These are phyloP conservation scores for Coregonus clupeaformis DNA, from an alignment of 2,113 vertebrate genomes.

Conservation along the genomic window DNA sequence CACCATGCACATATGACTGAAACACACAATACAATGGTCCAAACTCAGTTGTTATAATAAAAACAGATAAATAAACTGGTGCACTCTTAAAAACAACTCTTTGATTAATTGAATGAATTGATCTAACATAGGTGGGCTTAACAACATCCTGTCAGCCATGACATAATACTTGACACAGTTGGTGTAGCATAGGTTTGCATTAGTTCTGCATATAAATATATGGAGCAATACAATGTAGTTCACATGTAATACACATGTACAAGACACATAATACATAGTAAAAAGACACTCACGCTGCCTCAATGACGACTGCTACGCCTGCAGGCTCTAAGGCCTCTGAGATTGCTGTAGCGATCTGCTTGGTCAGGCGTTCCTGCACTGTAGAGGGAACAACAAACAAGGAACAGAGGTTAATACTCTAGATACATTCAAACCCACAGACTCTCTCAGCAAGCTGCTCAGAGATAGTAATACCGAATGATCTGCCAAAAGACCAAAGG, in stretches of 20 bases:
- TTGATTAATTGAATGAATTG: not conserved
- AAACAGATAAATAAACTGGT: not conserved
- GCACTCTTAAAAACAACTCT: not conserved
- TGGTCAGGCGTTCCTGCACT: constrained; percentile 72
- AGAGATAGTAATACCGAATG: not conserved
- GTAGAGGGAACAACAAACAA: constrained; percentile 17
- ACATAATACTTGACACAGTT: too few species aligned
- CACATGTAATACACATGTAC: not conserved
- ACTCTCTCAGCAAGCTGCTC: too few species aligned
- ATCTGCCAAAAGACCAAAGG: not conserved
- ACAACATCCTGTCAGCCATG: too few species aligned
- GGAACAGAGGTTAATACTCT: too few species aligned
- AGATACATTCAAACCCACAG: not conserved
- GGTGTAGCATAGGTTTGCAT: too few species aligned
- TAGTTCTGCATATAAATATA: too few species aligned
- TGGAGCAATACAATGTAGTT: not conserved
- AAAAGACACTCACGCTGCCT: constrained; percentile 61
- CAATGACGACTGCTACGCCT: constrained; percentile 59
- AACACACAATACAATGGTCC: constrained; percentile 3
- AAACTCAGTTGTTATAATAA: not conserved
- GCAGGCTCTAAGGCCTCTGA: constrained; percentile 64
- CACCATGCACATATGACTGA: constrained; percentile 65
- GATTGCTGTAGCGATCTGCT: constrained; percentile 66
- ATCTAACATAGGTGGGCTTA: too few species aligned
- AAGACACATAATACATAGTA: not conserved